These are phyloP conservation scores for Plutomurus gul DNA, from an alignment of 1,140 invertebrate species.

Conservation along the genomic window DNA sequence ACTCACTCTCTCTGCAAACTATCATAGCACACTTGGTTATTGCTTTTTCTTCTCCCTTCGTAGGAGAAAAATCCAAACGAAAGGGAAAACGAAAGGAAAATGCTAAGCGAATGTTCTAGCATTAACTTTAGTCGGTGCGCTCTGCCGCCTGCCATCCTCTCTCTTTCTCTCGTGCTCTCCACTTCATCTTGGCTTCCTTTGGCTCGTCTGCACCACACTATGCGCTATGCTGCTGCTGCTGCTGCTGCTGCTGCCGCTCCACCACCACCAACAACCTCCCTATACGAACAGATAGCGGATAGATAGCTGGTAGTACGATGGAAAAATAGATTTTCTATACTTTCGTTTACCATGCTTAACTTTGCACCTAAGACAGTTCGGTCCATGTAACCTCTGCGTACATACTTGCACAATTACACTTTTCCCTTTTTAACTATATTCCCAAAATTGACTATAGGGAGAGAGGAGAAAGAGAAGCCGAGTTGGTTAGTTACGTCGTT, in stretches of 20 bases:
- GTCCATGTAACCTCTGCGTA: neutral
- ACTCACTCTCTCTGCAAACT: neutral
- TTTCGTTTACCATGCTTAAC: slow-evolving; percentile 8
- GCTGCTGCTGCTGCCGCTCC: too few relatives aligned
- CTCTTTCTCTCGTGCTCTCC: too few relatives aligned
- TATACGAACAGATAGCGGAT: too few relatives aligned
- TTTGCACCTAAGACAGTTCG: neutral
- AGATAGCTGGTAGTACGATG: too few relatives aligned
- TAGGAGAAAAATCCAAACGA: neutral
- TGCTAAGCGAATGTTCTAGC: neutral
- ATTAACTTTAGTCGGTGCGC: neutral
- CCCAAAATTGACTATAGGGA: neutral
- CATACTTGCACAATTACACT: slow-evolving; percentile 12
- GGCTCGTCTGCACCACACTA: too few relatives aligned
- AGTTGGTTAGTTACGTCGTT: too few relatives aligned
- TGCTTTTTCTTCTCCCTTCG: neutral
- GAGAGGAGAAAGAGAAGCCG: too few relatives aligned
- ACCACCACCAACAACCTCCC: too few relatives aligned
- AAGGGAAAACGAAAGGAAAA: neutral
- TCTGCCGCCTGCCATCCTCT: too few relatives aligned
- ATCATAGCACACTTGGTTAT: neutral
- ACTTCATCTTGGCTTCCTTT: too few relatives aligned
- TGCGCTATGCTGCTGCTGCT: too few relatives aligned
- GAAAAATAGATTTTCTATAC: neutral
- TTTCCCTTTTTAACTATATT: neutral